Conservation (phyloP, 1,140 invertebrate species). For the Lucilia sericata region DNA sequence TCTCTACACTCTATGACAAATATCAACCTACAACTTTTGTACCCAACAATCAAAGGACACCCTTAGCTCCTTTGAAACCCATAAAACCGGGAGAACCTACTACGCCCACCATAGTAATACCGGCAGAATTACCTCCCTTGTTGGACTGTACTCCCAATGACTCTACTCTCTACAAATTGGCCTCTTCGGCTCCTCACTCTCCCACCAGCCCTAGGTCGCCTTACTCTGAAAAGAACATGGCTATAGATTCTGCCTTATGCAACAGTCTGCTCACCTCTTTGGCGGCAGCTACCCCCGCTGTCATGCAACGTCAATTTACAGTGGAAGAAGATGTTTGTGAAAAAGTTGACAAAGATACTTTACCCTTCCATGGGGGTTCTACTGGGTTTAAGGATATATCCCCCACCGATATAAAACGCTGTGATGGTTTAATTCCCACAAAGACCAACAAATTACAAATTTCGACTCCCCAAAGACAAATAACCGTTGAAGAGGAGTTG, state of each 20-base stretch:
- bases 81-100: slow-evolving; percentile 56
- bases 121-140: slow-evolving; percentile 55
- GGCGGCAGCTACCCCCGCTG: neutral
- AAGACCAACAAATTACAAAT: neutral
- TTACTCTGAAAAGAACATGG: neutral
- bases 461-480: slow-evolving; percentile 48
- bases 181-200: slow-evolving; percentile 56
- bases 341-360: slow-evolving; percentile 57
- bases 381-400: slow-evolving; percentile 56
- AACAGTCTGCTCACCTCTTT: slow-evolving; percentile 35
- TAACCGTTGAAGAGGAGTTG: slow-evolving; percentile 54
- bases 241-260: slow-evolving; percentile 40
- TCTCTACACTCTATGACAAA: slow-evolving; percentile 31
- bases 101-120: slow-evolving; percentile 52
- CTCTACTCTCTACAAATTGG: slow-evolving; percentile 61
- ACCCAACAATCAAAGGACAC: neutral
- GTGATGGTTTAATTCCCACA: slow-evolving; percentile 51
- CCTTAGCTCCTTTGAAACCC: slow-evolving; percentile 49
- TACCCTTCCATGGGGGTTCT: slow-evolving; percentile 48
- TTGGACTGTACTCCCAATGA: slow-evolving; percentile 58
- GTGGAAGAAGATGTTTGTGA: slow-evolving; percentile 58
- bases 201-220: slow-evolving; percentile 47
- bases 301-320: slow-evolving; percentile 52
- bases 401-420: slow-evolving; percentile 52
- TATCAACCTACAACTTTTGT: neutral